Evolutionary conservation across 2,797 vertebrate genomes (phyloP).

Genomic region (Ptychadena robeensis): DNA sequence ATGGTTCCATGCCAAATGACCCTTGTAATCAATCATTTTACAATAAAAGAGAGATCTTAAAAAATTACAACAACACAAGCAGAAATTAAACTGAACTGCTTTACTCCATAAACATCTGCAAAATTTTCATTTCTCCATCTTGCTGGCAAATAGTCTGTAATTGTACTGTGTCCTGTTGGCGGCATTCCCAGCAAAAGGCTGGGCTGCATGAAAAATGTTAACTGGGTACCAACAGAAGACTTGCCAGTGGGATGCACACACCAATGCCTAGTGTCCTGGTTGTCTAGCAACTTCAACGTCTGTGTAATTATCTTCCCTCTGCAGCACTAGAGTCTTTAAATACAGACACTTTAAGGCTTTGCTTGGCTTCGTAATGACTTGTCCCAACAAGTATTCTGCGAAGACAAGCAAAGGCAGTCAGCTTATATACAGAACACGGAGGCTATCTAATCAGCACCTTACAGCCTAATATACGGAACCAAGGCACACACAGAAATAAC

Average conservation of each 20-base stretch:
- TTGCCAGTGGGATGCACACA: constrained; percentile 56
- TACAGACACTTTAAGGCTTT: constrained; percentile 60
- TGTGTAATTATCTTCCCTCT: constrained; percentile 60
- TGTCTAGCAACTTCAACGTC: constrained; percentile 59
- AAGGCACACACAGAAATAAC: constrained; percentile 11
- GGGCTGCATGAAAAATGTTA: constrained; percentile 57
- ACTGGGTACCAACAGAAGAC: constrained; percentile 56
- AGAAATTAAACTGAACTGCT: constrained; percentile 25
- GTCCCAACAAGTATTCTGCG: constrained; percentile 55
- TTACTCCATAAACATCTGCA: constrained; percentile 37
- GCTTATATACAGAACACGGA: constrained; percentile 25
- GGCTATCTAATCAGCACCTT: constrained; percentile 54
- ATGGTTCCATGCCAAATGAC: background rate
- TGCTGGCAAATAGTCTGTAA: constrained; percentile 44
- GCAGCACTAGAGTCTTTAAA: constrained; percentile 57
- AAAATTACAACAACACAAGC: constrained; percentile 24
- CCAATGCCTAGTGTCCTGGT: constrained; percentile 54
- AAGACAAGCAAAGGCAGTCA: constrained; percentile 52
- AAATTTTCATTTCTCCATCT: constrained; percentile 39
- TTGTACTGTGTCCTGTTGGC: constrained; percentile 49
- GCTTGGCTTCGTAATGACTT: constrained; percentile 53
- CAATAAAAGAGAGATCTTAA: constrained; percentile 27
- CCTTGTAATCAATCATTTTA: constrained; percentile 13
- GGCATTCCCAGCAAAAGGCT: constrained; percentile 41
- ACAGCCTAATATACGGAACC: constrained; percentile 4